Conservation (phyloP, 2,888 invertebrate species). For the Chrysopilus asiliformis region DNA sequence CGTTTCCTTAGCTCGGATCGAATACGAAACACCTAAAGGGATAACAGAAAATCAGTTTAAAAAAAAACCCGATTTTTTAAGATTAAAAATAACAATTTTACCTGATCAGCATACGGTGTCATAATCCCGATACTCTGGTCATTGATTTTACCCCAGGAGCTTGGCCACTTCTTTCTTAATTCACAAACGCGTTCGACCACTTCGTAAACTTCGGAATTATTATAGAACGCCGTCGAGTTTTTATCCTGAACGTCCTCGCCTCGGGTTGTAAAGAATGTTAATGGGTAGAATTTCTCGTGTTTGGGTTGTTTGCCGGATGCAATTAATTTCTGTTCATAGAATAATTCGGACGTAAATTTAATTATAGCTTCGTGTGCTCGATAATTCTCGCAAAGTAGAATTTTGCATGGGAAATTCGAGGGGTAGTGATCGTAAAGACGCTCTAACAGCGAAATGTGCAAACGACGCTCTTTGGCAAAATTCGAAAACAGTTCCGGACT, state of each 20-base stretch:
- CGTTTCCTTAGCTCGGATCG: slow-evolving; percentile 61
- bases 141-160: slow-evolving; percentile 56
- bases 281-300: slow-evolving; percentile 56
- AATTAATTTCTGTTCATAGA: slow-evolving; percentile 63
- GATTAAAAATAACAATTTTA: no score
- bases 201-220: slow-evolving; percentile 69
- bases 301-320: slow-evolving; percentile 57
- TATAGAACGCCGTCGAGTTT: slow-evolving; percentile 67
- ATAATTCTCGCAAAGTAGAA: slow-evolving; percentile 69
- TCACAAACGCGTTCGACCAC: slow-evolving; percentile 62
- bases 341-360: slow-evolving; percentile 65
- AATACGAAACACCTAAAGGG: slow-evolving; percentile 41
- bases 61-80: no score
- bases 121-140: slow-evolving; percentile 74
- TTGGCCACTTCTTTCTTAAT: slow-evolving; percentile 59
- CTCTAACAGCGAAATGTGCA: slow-evolving; percentile 63
- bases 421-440: slow-evolving; percentile 66
- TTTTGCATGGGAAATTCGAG: slow-evolving; percentile 58
- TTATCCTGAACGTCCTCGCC: slow-evolving; percentile 69
- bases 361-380: slow-evolving; percentile 71
- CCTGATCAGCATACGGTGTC: slow-evolving; percentile 72
- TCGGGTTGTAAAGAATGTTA: slow-evolving; percentile 66
- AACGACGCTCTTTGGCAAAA: slow-evolving; percentile 52
- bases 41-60: background rate
- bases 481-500: slow-evolving; percentile 69